Evolutionary conservation across 2,888 invertebrate species (phyloP).

Genomic region (Allacma fusca): DNA sequence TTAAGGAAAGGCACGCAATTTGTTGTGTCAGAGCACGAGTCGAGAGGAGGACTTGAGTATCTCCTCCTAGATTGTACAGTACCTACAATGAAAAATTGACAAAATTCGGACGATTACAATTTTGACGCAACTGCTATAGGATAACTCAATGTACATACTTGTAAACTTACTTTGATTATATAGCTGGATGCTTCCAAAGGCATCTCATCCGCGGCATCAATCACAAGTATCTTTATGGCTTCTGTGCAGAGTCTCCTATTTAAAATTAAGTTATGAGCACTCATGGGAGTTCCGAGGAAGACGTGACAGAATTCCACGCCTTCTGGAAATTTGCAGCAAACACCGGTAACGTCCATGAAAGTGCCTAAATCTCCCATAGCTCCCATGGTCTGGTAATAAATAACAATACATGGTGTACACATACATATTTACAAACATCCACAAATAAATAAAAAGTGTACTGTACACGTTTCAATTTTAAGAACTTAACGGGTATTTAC

Average conservation of each 20-base stretch:
- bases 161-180: conserved; percentile 32
- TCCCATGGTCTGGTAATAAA: conserved; percentile 28
- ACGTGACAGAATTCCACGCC: conserved; percentile 13
- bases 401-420: too few relatives aligned
- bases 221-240: conserved; percentile 12
- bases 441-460: too few relatives aligned
- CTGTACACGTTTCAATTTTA: not conserved
- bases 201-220: conserved; percentile 32
- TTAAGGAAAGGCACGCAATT: conserved; percentile 20
- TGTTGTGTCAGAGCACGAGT: not conserved
- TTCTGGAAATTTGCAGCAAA: conserved; percentile 18
- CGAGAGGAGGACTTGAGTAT: conserved; percentile 29
- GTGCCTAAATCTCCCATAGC: conserved; percentile 31
- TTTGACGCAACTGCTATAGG: too few relatives aligned
- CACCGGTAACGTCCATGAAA: conserved; percentile 14
- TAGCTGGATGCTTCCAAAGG: not conserved
- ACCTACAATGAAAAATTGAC: conserved; percentile 23
- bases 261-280: conserved; percentile 12
- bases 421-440: too few relatives aligned
- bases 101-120: not conserved
- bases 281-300: conserved; percentile 17
- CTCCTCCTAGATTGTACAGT: conserved; percentile 28
- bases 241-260: conserved; percentile 16
- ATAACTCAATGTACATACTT: not conserved
- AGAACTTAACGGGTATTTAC: not conserved